Base-by-base conservation (phyloP, 2,113 vertebrate genomes). In the Lepus timidus region DNA sequence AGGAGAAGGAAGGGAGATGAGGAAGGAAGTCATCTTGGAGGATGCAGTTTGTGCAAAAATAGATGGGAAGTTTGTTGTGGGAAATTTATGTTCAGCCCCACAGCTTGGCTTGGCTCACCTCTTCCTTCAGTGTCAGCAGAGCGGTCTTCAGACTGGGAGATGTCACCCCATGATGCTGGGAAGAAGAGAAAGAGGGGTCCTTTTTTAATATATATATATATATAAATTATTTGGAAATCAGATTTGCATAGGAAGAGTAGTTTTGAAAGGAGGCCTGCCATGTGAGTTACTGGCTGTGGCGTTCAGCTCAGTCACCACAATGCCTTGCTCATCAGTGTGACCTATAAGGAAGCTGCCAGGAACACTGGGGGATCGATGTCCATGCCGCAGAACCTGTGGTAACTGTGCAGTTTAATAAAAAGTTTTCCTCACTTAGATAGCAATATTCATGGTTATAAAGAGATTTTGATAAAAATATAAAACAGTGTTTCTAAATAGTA, bases 161-260 rank as follows among this genome's bases (percentile, higher is more conserved):
- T 33, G 67, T 6, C 49, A 25, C 8, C 44, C 25, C 3, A 12
- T 33, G 36, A 61, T 73, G 31, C 62, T 12, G 70, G 8, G 14
- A 10, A 33, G 70, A 78, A 81, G 65, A 82, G 16, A 44, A 84
- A 33, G 93, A 81, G 80, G 1, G 2, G 1, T 4, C 36, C 36
- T 36, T 36, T 52, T 64, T 92, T 52, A 33, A 0, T 19, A 17
- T 17, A n/a, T 51, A 65, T 51, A 65, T 31, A 44, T n/a, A 44
- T 39, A 84, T 9, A 51, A 75, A 71, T 29, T 74, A 74, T 68
- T 92, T 94, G 76, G n/a, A 92, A 82, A 92, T 90, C 7, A 64
- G 83, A 79, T 55, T 91, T 92, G 27, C n/a, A 62, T 52, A 78
- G 31, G 65, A 76, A 74, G 49, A 62, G 1, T 52, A 61, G 29